Conservation (phyloP, 2,888 invertebrate genomes). For the Ditula angustiorana region DNA sequence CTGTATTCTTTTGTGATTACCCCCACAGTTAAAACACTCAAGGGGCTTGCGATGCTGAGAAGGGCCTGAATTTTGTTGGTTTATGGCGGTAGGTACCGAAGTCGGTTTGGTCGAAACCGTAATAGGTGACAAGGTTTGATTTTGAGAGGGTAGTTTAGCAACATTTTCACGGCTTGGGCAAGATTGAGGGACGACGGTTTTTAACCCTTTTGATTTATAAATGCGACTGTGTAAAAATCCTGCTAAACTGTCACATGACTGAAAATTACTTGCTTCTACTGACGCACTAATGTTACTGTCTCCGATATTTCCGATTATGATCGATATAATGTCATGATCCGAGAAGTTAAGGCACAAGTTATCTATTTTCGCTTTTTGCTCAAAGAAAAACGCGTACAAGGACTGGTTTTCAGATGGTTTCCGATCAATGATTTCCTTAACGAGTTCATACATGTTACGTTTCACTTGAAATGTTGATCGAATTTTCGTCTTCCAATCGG, state of each 20-base stretch:
- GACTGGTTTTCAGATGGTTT: background rate
- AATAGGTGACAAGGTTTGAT: background rate
- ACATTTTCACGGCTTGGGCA: background rate
- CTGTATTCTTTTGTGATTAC: background rate
- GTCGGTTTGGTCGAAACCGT: background rate
- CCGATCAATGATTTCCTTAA: background rate
- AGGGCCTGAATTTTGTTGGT: background rate
- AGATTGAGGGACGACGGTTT: background rate
- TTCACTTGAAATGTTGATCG: background rate
- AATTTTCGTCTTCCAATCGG: background rate
- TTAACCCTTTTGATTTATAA: background rate
- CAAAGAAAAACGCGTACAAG: background rate
- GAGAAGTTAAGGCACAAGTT: background rate
- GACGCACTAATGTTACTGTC: background rate
- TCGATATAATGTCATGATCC: background rate
- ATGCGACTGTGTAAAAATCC: background rate
- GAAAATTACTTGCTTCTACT: background rate
- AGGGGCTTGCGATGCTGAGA: background rate
- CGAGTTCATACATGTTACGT: background rate
- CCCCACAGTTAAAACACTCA: background rate
- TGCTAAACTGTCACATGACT: background rate
- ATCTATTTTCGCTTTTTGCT: background rate
- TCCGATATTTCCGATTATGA: background rate
- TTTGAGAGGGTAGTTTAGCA: background rate
- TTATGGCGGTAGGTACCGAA: background rate